Evolutionary conservation across 2,888 invertebrate genomes (phyloP), one percentile per base, ranked within the genome.

Genomic region (Dendrolimus houi): DNA sequence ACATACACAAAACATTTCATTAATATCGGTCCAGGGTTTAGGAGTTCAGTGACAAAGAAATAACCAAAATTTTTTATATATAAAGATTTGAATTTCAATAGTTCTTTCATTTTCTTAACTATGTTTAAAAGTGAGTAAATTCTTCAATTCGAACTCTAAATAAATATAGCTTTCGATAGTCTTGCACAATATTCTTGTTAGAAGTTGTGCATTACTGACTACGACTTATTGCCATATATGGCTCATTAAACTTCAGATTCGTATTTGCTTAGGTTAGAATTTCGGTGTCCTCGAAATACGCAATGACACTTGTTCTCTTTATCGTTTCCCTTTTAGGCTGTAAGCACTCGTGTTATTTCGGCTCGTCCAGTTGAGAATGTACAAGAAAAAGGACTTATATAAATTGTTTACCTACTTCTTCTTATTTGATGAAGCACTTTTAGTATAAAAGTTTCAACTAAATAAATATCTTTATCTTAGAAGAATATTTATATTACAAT

Each of bases 161-260:
- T 29, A 29, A 29, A 29, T 29, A 29, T 6, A 29, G 29, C 29
- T 29, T 0, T 29, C 29, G 29, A 29, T 29, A 29, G 29, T 6
- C 29, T 29, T 29, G 29, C 29, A 29, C 29, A 29, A 29, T 29
- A 29, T 29, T 29, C 29, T 29, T 29, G 29, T 29, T 29, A 29
- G 29, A 29, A 29, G 29, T 29, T 29, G 29, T 29, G 29, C 6
- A 29, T 29, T 29, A 29, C 29, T 29, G 3, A 29, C 29, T 29
- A 6, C 29, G 29, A 29, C 29, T 29, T 29, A 29, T 3, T 17
- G 3, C 17, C 29, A 29, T 29, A 9, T 12, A 79, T 74, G 80
- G 74, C 79, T 81, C 84, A 85, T 85, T 83, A 75, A 82, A 83
- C 81, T 85, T 80, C 69, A 71, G 70, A 75, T 76, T 80, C 68